Conservation (phyloP, 2,888 invertebrate species). For the Brenthis daphne region DNA sequence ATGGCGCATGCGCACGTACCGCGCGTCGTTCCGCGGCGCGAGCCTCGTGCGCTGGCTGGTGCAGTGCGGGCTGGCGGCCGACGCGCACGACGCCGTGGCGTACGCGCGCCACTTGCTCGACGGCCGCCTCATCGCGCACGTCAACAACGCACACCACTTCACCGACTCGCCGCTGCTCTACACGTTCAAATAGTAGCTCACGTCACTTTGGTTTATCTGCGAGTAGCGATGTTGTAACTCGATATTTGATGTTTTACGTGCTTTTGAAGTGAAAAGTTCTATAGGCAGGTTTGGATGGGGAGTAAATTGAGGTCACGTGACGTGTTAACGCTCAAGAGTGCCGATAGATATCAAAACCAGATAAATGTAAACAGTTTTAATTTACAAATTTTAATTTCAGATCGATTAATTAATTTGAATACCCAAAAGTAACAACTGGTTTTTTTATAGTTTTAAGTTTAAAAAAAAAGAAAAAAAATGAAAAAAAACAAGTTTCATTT, state of each 20-base stretch:
- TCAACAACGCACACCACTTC: slow-evolving; percentile 92
- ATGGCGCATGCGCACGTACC: slow-evolving; percentile 90
- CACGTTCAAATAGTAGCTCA: slow-evolving; percentile 80
- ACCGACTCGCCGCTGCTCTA: slow-evolving; percentile 91
- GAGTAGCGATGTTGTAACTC: not conserved
- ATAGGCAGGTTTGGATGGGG: too few species aligned
- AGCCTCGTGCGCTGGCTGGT: slow-evolving; percentile 94
- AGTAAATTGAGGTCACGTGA: too few species aligned
- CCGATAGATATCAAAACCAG: too few species aligned
- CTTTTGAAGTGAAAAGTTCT: too few species aligned
- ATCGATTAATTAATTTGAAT: too few species aligned
- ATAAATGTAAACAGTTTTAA: too few species aligned
- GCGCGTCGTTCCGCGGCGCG: slow-evolving; percentile 90
- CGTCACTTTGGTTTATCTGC: not conserved
- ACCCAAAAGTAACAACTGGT: too few species aligned
- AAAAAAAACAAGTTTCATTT: too few species aligned
- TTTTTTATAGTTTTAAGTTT: too few species aligned
- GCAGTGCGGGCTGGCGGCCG: slow-evolving; percentile 89
- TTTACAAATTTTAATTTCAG: too few species aligned
- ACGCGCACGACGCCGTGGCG: slow-evolving; percentile 89
- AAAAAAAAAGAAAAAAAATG: too few species aligned
- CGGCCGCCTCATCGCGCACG: slow-evolving; percentile 92
- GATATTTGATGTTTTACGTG: not conserved
- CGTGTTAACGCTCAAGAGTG: too few species aligned
- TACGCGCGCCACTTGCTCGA: slow-evolving; percentile 93